Evolutionary conservation across 2,797 vertebrate genomes (phyloP).

Genomic region (Rhinella marina): DNA sequence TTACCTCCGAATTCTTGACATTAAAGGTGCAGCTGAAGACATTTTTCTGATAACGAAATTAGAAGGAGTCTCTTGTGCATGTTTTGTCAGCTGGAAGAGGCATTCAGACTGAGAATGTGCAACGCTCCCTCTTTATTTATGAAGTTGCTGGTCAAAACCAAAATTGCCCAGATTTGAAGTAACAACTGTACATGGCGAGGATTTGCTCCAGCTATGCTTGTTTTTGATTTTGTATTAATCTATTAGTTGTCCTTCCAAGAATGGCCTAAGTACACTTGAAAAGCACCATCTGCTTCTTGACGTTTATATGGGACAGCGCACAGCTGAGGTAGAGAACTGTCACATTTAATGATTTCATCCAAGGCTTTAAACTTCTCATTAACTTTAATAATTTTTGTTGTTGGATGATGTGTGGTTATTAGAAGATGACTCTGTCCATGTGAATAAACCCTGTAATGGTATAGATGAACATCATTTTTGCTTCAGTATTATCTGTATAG

Average conservation of each 20-base stretch:
- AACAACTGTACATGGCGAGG: conserved; percentile 42
- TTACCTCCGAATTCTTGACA: not conserved
- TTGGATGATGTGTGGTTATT: not conserved
- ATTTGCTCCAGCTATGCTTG: conserved; percentile 59
- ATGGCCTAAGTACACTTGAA: conserved; percentile 69
- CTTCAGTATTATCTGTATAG: not conserved
- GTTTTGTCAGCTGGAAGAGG: conserved; percentile 40
- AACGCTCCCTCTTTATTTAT: conserved; percentile 25
- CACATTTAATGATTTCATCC: conserved; percentile 72
- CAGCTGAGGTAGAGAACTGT: conserved; percentile 74
- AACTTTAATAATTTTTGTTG: conserved; percentile 63
- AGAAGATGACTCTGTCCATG: not conserved
- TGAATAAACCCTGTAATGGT: not conserved
- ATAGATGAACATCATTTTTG: too few species aligned
- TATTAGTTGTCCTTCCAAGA: conserved; percentile 69
- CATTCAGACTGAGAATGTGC: not conserved
- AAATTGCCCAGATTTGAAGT: conserved; percentile 42
- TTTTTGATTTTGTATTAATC: conserved; percentile 74
- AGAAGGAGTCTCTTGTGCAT: conserved; percentile 15
- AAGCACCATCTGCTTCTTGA: conserved; percentile 75
- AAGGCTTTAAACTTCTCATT: conserved; percentile 26
- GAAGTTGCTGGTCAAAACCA: conserved; percentile 29
- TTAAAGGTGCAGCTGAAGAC: not conserved
- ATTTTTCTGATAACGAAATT: not conserved
- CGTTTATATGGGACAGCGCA: conserved; percentile 71